These are phyloP conservation scores for Chlorops oryzae DNA, from an alignment of 1,140 invertebrate species.

Conservation along the genomic window DNA sequence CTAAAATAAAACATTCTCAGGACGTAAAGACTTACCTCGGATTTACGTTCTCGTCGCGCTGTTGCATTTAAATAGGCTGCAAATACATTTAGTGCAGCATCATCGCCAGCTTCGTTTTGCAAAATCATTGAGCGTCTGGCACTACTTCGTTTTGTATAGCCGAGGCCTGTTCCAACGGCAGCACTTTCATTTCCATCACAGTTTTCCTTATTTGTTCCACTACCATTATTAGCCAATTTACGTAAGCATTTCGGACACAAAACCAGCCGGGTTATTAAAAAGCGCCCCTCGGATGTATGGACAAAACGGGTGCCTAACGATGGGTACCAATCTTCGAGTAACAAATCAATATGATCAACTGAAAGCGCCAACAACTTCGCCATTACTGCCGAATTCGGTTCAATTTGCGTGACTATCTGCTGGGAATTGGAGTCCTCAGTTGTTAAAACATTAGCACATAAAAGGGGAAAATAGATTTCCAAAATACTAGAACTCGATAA, in stretches of 20 bases:
- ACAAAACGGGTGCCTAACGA: conserved; percentile 92
- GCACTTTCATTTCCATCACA: conserved; percentile 38
- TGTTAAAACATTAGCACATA: conserved; percentile 27
- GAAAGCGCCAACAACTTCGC: conserved; percentile 82
- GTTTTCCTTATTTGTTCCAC: neutral
- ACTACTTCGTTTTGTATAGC: conserved; percentile 27
- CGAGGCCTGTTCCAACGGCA: conserved; percentile 13
- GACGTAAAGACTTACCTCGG: conserved; percentile 25
- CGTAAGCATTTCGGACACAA: conserved; percentile 82
- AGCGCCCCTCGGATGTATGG: conserved; percentile 92
- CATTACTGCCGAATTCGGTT: conserved; percentile 69
- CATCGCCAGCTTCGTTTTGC: conserved; percentile 30
- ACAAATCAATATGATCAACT: conserved; percentile 94
- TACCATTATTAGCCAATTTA: conserved; percentile 28
- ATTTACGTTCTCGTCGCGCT: conserved; percentile 31
- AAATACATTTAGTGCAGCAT: conserved; percentile 37
- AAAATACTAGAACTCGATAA: conserved; percentile 75
- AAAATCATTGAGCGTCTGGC: conserved; percentile 14
- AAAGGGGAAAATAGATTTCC: conserved; percentile 76
- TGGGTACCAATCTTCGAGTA: conserved; percentile 98
- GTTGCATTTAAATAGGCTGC: conserved; percentile 42
- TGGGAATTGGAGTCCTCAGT: conserved; percentile 24
- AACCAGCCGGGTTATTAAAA: conserved; percentile 89
- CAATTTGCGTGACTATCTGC: conserved; percentile 42
- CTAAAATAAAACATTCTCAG: too few relatives aligned